Evolutionary conservation across 2,888 invertebrate genomes (phyloP).

Genomic region (Pyrrhosoma nymphula): DNA sequence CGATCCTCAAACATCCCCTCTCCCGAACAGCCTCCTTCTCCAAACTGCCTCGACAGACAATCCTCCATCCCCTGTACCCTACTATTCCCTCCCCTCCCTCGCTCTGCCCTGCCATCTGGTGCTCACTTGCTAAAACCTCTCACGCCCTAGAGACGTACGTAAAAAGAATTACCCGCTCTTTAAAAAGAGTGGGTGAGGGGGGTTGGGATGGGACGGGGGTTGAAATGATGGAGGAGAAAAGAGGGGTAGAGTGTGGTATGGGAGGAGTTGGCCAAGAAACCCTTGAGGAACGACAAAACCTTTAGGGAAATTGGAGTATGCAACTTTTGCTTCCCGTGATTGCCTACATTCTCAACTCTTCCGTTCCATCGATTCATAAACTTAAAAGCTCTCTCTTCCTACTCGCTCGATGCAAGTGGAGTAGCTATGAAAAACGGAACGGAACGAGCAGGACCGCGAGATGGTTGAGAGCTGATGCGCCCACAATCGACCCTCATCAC

Average conservation of each 20-base stretch:
- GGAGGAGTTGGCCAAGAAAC: background rate
- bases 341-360: background rate
- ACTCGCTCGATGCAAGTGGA: too few species aligned
- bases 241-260: background rate
- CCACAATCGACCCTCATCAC: too few species aligned
- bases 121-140: conserved; percentile 7
- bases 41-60: too few species aligned
- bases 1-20: conserved; percentile 42
- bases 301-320: background rate
- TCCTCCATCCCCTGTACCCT: too few species aligned
- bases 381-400: too few species aligned
- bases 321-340: background rate
- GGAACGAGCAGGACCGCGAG: too few species aligned
- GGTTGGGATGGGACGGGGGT: background rate
- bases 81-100: too few species aligned
- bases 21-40: background rate
- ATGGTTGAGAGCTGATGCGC: too few species aligned
- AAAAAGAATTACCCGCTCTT: background rate
- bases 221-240: too few species aligned
- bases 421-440: too few species aligned
- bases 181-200: background rate
- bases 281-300: background rate
- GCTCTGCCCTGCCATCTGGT: background rate
- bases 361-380: too few species aligned
- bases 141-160: conserved; percentile 18